Evolutionary conservation across 2,888 invertebrate species (phyloP).

Genomic region (Caenorhabditis imperialis): DNA sequence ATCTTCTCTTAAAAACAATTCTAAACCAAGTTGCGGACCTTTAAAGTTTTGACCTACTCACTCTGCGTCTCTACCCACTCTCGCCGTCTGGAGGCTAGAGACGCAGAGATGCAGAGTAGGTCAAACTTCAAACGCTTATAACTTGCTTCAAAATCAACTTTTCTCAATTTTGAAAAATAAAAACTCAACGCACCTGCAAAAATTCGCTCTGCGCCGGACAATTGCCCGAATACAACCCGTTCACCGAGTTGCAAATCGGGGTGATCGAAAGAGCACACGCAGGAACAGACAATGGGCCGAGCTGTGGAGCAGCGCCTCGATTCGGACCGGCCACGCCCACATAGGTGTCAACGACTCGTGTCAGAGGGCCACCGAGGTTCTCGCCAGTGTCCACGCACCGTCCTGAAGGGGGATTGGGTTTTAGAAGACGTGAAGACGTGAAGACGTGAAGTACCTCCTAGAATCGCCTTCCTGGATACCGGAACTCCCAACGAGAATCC

Average conservation of each 20-base stretch:
- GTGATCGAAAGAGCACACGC: slow-evolving; percentile 72
- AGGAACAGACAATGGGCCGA: slow-evolving; percentile 72
- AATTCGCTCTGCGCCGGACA: slow-evolving; percentile 74
- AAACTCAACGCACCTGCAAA: slow-evolving; percentile 61
- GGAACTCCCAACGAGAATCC: slow-evolving; percentile 77
- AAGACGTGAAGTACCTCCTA: slow-evolving; percentile 71
- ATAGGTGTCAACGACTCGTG: slow-evolving; percentile 73
- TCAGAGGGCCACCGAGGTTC: slow-evolving; percentile 71
- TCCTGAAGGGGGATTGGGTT: slow-evolving; percentile 48
- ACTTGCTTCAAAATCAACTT: no score
- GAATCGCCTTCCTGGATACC: slow-evolving; percentile 75
- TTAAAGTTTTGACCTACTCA: no score
- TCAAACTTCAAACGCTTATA: no score
- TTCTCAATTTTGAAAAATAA: background rate
- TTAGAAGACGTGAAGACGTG: no score
- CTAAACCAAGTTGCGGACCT: no score
- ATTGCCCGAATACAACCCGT: slow-evolving; percentile 75
- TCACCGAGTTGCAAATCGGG: slow-evolving; percentile 68
- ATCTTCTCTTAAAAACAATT: no score
- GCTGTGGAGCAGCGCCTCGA: slow-evolving; percentile 74
- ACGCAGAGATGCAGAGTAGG: no score
- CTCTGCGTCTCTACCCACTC: no score
- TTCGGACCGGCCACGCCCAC: slow-evolving; percentile 77
- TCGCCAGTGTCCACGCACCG: slow-evolving; percentile 75
- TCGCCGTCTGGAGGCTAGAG: no score